A percentile compares a stretch with the other conserved stretches of the same genome.
Evolutionary conservation across 2,113 vertebrate species (phyloP).

Genomic region (Candoia aspera): DNA sequence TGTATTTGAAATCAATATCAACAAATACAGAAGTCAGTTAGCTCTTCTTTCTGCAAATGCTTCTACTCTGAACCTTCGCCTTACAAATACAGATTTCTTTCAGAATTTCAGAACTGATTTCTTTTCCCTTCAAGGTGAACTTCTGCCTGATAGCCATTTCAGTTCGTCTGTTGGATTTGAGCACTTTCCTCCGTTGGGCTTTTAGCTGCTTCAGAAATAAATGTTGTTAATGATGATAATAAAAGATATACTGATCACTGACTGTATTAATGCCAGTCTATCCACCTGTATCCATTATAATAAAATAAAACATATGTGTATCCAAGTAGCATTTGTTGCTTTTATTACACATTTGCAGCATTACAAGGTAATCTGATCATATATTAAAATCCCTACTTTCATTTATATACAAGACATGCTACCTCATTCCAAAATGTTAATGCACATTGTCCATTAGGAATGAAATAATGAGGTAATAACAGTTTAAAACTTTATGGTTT

Average conservation of each 20-base stretch:
- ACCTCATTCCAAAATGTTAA: constrained; percentile 52
- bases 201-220: background rate
- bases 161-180: background rate
- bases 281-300: background rate
- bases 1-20: background rate
- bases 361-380: constrained; percentile 73
- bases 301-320: constrained; percentile 27
- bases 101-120: too few relatives aligned
- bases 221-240: background rate
- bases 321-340: constrained; percentile 64
- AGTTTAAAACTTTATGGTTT: constrained; percentile 18
- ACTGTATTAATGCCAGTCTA: too few relatives aligned
- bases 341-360: constrained; percentile 73
- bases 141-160: too few relatives aligned
- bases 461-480: constrained; percentile 74
- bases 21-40: background rate
- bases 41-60: too few relatives aligned
- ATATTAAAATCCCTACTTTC: constrained; percentile 70
- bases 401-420: constrained; percentile 74
- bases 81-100: background rate
- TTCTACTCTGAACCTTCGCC: background rate
- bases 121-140: too few relatives aligned
- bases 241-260: too few relatives aligned
- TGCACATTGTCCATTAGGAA: constrained; percentile 60
- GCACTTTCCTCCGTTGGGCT: background rate